A percentile compares a stretch with the other conserved stretches of the same genome.
phyloP scores from a whole-genome alignment of 2,113 vertebrate species.

The Macrotus californicus region DNA sequence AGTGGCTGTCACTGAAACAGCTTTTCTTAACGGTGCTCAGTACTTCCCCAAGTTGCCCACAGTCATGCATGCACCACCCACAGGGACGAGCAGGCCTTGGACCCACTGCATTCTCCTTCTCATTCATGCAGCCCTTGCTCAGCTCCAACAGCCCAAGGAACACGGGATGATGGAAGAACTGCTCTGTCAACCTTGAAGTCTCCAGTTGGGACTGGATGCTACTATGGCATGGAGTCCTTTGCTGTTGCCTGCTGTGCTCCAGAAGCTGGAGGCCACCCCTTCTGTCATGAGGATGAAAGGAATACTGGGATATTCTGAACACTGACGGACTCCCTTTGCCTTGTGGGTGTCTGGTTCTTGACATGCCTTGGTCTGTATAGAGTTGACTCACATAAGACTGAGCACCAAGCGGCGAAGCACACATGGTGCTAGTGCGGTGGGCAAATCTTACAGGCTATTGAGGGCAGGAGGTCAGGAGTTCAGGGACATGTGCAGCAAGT shows the following conservation, averaged over 20 bases:
- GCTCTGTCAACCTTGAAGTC: too few relatives aligned
- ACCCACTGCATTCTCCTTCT: not conserved
- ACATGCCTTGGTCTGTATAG: not conserved
- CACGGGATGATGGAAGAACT: not conserved
- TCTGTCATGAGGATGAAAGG: not conserved
- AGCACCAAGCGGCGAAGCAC: not conserved
- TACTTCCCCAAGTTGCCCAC: not conserved
- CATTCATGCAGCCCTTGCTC: not conserved
- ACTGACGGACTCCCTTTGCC: not conserved
- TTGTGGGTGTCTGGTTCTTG: not conserved
- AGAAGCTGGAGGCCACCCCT: not conserved
- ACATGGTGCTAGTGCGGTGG: fast-evolving
- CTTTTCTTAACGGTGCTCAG: not conserved
- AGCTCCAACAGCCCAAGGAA: not conserved
- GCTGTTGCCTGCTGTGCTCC: not conserved
- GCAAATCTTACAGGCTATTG: not conserved
- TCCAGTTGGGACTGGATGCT: not conserved
- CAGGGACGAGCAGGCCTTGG: not conserved
- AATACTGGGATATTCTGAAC: not conserved
- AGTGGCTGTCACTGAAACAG: not conserved
- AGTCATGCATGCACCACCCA: not conserved
- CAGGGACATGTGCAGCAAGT: not conserved
- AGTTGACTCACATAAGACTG: not conserved
- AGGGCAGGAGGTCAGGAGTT: not conserved
- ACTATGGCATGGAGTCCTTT: not conserved